phyloP scores from a whole-genome alignment of 2,888 invertebrate species.

The Eilema griseolum region DNA sequence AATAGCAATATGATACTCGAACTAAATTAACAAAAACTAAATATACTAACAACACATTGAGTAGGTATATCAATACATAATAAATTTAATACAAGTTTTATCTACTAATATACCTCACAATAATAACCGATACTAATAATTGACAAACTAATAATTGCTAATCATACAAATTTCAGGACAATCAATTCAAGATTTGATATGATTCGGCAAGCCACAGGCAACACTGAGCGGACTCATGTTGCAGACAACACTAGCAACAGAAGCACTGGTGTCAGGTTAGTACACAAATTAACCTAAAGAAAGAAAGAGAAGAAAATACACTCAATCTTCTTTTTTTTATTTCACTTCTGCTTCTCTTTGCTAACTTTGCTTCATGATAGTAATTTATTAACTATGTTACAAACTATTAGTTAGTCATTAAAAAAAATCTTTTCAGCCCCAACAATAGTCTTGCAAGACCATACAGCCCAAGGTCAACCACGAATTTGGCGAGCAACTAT shows the following conservation, averaged over 20 bases:
- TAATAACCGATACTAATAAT: background rate
- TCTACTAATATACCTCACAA: no score
- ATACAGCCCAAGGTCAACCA: conserved; percentile 81
- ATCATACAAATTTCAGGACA: conserved; percentile 65
- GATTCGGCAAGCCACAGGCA: conserved; percentile 77
- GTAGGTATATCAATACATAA: no score
- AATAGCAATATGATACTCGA: background rate
- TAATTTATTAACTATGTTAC: background rate
- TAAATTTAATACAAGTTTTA: no score
- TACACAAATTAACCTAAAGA: no score
- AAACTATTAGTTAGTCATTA: background rate
- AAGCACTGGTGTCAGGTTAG: conserved; percentile 75
- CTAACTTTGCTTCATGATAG: background rate
- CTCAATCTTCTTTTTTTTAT: no score
- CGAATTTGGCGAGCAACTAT: conserved; percentile 77
- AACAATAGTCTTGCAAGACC: conserved; percentile 85
- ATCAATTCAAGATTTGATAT: conserved; percentile 76
- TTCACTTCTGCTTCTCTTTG: background rate
- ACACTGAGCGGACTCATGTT: conserved; percentile 77
- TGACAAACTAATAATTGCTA: background rate
- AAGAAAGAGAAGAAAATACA: no score
- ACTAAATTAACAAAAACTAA: background rate
- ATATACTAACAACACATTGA: background rate
- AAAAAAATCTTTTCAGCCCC: conserved; percentile 74
- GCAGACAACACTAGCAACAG: conserved; percentile 76